Conservation (phyloP, 2,888 invertebrate genomes). For the Tetheella fluctuosa region DNA sequence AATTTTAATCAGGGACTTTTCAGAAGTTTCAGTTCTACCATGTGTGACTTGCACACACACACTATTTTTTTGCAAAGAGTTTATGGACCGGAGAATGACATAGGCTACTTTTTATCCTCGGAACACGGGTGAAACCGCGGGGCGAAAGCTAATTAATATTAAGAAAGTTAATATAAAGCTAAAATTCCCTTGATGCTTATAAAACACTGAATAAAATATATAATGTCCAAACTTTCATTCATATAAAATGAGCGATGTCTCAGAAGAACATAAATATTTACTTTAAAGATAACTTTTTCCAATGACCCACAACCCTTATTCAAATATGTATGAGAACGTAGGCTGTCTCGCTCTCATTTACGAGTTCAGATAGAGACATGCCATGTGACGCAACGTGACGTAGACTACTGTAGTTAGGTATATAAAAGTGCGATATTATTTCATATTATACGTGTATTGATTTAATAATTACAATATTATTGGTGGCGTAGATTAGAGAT, state of each 20-base stretch:
- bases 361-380: background rate
- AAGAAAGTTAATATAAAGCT: background rate
- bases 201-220: background rate
- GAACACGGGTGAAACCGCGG: no score
- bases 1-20: no score
- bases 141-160: no score
- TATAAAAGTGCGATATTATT: no score
- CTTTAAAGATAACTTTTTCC: background rate
- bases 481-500: no score
- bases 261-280: constrained; percentile 1
- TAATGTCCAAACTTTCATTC: background rate
- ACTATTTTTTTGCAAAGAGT: no score
- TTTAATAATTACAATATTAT: background rate
- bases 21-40: no score
- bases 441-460: background rate
- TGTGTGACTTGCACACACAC: no score
- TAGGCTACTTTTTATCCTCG: no score
- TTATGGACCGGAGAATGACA: no score
- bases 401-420: no score
- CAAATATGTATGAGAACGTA: background rate
- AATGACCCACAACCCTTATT: background rate
- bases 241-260: constrained; percentile 3
- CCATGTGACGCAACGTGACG: background rate
- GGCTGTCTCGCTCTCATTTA: constrained; percentile 1
- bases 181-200: background rate